phyloP scores from a whole-genome alignment of 2,888 invertebrate genomes.

The Caenorhabditis wallacei region DNA sequence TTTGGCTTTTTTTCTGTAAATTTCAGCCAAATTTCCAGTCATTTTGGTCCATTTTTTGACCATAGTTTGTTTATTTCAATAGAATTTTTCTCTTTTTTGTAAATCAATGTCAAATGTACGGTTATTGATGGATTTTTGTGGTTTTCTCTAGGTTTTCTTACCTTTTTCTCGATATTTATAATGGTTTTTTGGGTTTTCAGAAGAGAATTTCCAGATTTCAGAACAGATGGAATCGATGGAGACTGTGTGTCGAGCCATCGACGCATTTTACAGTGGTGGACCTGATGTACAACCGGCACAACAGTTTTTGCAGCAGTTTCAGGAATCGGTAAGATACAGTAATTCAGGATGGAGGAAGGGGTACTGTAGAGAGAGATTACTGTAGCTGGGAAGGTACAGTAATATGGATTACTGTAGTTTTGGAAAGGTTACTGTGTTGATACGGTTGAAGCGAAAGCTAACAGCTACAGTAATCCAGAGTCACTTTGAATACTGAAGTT shows the following conservation, averaged over 20 bases:
- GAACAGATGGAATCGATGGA: constrained; percentile 47
- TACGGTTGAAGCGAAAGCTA: no score
- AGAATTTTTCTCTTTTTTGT: neutral
- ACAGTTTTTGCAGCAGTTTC: constrained; percentile 56
- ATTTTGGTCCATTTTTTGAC: constrained; percentile 2
- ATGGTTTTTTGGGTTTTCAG: neutral
- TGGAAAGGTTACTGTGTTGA: no score
- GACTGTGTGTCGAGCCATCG: constrained; percentile 60
- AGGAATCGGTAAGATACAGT: constrained; percentile 52
- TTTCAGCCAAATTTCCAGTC: neutral
- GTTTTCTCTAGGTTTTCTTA: constrained; percentile 3
- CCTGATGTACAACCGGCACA: constrained; percentile 47
- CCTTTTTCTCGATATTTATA: neutral
- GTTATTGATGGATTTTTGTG: neutral
- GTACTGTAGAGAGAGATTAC: no score
- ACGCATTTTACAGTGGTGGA: constrained; percentile 56
- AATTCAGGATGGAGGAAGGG: no score
- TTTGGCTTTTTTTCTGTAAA: neutral
- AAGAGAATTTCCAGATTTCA: neutral
- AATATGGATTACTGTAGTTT: no score
- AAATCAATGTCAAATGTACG: constrained; percentile 3
- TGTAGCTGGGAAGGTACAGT: no score
- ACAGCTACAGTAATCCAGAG: no score
- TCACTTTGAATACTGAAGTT: no score
- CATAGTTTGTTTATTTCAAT: neutral